Conservation (phyloP, 1,140 invertebrate genomes). For the Temnothorax nylanderi region DNA sequence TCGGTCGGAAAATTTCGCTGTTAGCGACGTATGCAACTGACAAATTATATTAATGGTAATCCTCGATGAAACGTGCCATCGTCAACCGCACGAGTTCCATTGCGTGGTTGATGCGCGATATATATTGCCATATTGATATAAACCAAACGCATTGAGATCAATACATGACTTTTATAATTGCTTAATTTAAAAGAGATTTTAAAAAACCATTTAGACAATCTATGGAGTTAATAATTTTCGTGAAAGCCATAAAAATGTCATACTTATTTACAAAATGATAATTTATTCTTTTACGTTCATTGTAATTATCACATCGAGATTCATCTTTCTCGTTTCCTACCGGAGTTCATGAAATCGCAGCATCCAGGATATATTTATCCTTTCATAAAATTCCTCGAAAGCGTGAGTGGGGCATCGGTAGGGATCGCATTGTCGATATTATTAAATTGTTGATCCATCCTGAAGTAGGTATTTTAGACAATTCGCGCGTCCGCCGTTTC, state of each 20-base stretch:
- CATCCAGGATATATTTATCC: conserved; percentile 8
- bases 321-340: neutral
- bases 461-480: conserved; percentile 62
- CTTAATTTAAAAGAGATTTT: neutral
- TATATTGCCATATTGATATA: conserved; percentile 28
- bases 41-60: conserved; percentile 84
- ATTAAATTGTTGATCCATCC: conserved; percentile 65
- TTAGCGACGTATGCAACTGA: conserved; percentile 81
- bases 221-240: neutral
- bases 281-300: neutral
- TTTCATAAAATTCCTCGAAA: conserved; percentile 11
- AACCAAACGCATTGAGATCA: neutral
- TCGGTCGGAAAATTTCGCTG: conserved; percentile 82
- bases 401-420: conserved; percentile 22
- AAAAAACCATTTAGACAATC: neutral
- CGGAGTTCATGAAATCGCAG: conserved; percentile 19
- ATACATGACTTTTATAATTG: neutral
- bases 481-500: conserved; percentile 59
- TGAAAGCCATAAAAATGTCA: neutral
- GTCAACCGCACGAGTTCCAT: conserved; percentile 57
- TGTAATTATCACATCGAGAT: neutral
- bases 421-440: conserved; percentile 63
- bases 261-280: neutral
- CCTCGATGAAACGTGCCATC: conserved; percentile 68
- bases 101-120: conserved; percentile 6